Evolutionary conservation across 1,140 invertebrate species (phyloP), one percentile per base, ranked within the genome.

Genomic region (Nasonia vitripennis): DNA sequence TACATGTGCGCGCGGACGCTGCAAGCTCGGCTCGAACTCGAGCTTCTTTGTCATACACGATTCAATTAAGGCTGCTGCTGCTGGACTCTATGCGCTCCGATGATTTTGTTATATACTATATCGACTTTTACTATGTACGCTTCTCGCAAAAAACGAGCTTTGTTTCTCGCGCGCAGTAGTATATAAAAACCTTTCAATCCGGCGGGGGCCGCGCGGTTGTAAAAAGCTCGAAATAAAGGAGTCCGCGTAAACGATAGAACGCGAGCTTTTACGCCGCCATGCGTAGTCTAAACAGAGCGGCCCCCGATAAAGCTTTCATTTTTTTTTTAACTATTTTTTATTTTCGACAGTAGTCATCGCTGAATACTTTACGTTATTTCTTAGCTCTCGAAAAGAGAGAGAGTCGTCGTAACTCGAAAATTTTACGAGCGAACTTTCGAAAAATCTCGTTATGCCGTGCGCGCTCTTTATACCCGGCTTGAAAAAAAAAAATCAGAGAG

Each of bases 271-370:
- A 78, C 27, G 51, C 27, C 12, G 14, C 51, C 34, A 6, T 37
- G 78, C 37, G 31, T 31, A 27, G n/a, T 62, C 20, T 62, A 62
- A 62, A 41, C 34, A 68, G 27, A 27, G 27, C 27, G 27, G 62
- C 37, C n/a, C n/a, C 12, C 78, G 37, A 80, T 80, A 80, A 31
- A 80, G n/a, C 55, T 68, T 37, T 80, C 78, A 80, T 70, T 80
- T 80, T 80, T 80, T 80, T 80, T 70, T 70, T 2, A 5, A 62
- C 20, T 27, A 27, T 27, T 27, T 68, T 37, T 80, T 67, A 80
- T 48, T 80, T 80, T 80, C 31, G 34, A 37, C 2, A 37, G 34
- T 62, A 62, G 3, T 6, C 20, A 0, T n/a, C 55, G 1, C 55
- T n/a, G 17, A 20, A 62, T 62, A n/a, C 6, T 62, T 20, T 62